phyloP scores from a whole-genome alignment of 2,888 invertebrate genomes.

The Ligdia adustata region DNA sequence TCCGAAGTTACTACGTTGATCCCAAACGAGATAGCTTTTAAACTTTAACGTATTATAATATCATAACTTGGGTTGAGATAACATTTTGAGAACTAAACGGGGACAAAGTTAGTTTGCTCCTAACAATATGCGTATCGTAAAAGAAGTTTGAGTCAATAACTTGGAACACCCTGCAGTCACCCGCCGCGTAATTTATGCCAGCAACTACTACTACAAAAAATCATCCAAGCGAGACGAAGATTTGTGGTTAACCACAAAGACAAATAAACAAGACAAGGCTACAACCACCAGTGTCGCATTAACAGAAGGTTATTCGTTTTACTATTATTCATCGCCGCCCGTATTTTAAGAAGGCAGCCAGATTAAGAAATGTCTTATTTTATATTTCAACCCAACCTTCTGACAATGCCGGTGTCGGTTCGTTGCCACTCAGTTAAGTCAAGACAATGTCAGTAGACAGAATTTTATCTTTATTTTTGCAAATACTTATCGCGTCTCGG shows the following conservation, averaged over 20 bases:
- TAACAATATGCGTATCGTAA: conserved; percentile 40
- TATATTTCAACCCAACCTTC: conserved; percentile 15
- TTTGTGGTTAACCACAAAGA: conserved; percentile 20
- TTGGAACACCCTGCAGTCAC: conserved; percentile 20
- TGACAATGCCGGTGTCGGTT: conserved; percentile 18
- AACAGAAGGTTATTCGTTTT: conserved; percentile 8
- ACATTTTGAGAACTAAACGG: conserved; percentile 40
- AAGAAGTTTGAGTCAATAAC: conserved; percentile 33
- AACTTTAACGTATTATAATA: conserved; percentile 37
- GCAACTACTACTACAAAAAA: conserved; percentile 17
- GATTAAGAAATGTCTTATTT: conserved; percentile 5
- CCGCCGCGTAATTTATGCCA: conserved; percentile 34
- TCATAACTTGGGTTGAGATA: conserved; percentile 41
- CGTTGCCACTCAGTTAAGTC: conserved; percentile 26
- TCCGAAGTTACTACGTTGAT: conserved; percentile 27
- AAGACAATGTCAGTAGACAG: conserved; percentile 30
- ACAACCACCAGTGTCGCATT: conserved; percentile 1
- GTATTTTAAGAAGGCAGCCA: conserved; percentile 3
- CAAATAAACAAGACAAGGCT: conserved; percentile 13
- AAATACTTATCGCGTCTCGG: conserved; percentile 16
- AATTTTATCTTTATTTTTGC: conserved; percentile 27
- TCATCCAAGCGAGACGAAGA: not conserved
- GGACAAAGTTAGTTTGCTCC: conserved; percentile 46
- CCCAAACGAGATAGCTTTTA: conserved; percentile 34
- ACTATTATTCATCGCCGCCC: not conserved